These are phyloP conservation scores for Andrena marginata DNA, from an alignment of 2,888 invertebrate species.

Conservation along the genomic window DNA sequence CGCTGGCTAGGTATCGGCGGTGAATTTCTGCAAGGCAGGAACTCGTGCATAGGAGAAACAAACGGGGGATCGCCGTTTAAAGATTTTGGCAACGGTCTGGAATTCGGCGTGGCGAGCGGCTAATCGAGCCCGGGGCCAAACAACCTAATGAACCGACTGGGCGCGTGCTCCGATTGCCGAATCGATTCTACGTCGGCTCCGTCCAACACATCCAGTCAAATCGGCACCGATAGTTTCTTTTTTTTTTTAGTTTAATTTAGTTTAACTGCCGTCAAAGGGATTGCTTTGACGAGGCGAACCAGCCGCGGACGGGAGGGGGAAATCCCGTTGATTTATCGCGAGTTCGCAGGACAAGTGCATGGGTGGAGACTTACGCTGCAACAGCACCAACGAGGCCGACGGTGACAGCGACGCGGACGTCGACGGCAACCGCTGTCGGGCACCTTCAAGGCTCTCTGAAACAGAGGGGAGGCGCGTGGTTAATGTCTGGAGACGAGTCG, in stretches of 20 bases:
- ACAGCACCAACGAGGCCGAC: constrained; percentile 17
- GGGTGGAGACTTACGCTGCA: constrained; percentile 49
- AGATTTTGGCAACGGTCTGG: constrained; percentile 57
- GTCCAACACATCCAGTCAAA: background rate
- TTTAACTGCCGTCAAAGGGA: too few relatives aligned
- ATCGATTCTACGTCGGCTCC: constrained; percentile 1
- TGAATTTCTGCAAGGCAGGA: background rate
- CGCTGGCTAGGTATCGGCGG: background rate
- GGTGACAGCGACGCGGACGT: constrained; percentile 21
- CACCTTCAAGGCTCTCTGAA: constrained; percentile 59
- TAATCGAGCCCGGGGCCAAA: constrained; percentile 54
- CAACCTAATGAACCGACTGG: constrained; percentile 51
- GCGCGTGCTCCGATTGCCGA: constrained; percentile 35
- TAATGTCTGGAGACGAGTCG: background rate
- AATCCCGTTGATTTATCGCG: background rate
- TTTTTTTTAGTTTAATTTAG: background rate
- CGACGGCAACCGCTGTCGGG: constrained; percentile 26
- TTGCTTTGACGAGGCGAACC: background rate
- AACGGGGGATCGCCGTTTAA: constrained; percentile 20
- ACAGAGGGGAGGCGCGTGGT: constrained; percentile 46
- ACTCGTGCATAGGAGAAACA: constrained; percentile 4
- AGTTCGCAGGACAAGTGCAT: background rate
- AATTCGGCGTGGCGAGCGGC: constrained; percentile 30
- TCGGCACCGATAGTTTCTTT: background rate
- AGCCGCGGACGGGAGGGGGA: background rate